Percentiles rank a stretch among this genome's conserved stretches.
phyloP scores from a whole-genome alignment of 2,113 vertebrate genomes.

The Megaleporinus macrocephalus region DNA sequence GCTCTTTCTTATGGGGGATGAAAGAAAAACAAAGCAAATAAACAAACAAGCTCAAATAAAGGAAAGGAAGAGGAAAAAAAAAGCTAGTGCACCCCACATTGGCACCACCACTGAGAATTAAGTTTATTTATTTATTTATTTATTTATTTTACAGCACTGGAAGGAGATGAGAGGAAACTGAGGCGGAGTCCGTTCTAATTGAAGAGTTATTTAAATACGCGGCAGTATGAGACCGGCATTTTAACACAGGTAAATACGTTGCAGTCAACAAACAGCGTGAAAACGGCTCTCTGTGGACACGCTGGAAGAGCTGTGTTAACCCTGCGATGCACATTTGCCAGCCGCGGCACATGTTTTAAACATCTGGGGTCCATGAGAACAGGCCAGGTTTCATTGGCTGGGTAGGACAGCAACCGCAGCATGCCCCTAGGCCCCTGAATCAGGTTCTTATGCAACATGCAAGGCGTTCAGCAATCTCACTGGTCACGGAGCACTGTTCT shows the following conservation, averaged over 20 bases:
- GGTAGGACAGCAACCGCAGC: not conserved
- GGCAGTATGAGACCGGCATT: not conserved
- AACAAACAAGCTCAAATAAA: constrained; percentile 52
- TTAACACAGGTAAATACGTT: constrained; percentile 1
- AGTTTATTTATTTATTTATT: not conserved
- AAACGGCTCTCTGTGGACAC: not conserved
- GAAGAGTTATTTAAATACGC: not conserved
- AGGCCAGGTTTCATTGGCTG: not conserved
- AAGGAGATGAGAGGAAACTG: not conserved
- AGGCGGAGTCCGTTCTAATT: not conserved
- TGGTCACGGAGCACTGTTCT: not conserved
- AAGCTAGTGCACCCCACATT: not conserved
- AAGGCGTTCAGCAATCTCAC: not conserved
- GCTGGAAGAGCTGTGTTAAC: not conserved
- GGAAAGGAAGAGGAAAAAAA: constrained; percentile 13
- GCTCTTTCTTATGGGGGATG: constrained; percentile 58
- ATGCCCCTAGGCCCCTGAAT: not conserved
- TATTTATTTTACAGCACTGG: constrained; percentile 41
- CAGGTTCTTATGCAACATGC: not conserved
- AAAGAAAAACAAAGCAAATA: constrained; percentile 58
- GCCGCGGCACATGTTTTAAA: not conserved
- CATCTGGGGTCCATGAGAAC: not conserved
- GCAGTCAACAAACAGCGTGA: not conserved
- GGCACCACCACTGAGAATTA: constrained; percentile 43
- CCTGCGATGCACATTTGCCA: not conserved